Evolutionary conservation across 2,888 invertebrate species (phyloP), one percentile per base, ranked within the genome.

Genomic region (Perithous albicinctus): DNA sequence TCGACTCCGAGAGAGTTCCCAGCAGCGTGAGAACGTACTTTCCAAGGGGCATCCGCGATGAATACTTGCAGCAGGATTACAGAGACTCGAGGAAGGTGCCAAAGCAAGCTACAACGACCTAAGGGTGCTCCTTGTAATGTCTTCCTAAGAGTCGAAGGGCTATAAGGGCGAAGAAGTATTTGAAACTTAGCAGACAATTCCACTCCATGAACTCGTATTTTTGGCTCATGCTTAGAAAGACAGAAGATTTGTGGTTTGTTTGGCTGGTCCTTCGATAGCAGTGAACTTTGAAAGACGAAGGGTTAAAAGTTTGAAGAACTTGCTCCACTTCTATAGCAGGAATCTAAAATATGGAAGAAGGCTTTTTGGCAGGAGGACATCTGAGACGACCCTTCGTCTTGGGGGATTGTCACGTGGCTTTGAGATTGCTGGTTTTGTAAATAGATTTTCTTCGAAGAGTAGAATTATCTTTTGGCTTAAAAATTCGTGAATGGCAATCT

Each of bases 1-100:
- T 77, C 74, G 84, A 82, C 38, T 32, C 7, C 29, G 66, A 35
- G 56, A 82, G 81, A 84, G 79, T 79, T 80, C 69, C 56, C 84
- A 86, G 87, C 79, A 82, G 80, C 90, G 91, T 91, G 90, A 90
- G 90, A 90, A 91, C 87, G 86, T 84, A 85, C 80, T 85, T 85
- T 87, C 88, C 86, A 87, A 87, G 87, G 87, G 88, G 89, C 89
- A 88, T 88, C 85, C 81, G 82, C 75, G 83, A 81, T 86, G 87
- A 89, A 88, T 87, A 85, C 78, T 82, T 78, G 76, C 85, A 90
- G 56, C 88, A 91, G 90, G 90, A 81, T 84, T 82, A 56, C 85
- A 87, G 86, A 85, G 78, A 72, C 26, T 15, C 32, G 75, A 78
- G 86, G 89, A 88, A 89, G 88, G 88, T 89, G 56, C 41, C n/a